Base-by-base conservation (phyloP, 2,888 invertebrate species). In the Leptodirus hochenwartii region DNA sequence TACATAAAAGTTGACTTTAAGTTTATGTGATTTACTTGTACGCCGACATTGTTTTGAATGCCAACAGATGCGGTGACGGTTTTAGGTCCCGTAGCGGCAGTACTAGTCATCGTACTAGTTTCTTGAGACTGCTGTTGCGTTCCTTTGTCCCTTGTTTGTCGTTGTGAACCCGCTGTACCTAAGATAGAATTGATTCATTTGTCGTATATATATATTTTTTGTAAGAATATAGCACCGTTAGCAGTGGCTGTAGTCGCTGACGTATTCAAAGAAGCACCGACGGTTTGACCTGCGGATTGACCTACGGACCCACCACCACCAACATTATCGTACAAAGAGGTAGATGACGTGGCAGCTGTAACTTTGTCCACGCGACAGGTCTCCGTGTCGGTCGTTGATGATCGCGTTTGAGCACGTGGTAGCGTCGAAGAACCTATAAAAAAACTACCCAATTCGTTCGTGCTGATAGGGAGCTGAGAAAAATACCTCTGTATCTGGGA, bases 291-390 rank as follows among this genome's bases (percentile, higher is more conserved):
- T 55, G 54, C 34, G 50, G 47, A n/a, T 8, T 20, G 41, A 53
- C n/a, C n/a, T n/a, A n/a, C n/a, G n/a, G n/a, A n/a, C n/a, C n/a
- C n/a, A n/a, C n/a, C n/a, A n/a, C n/a, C 51, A 43, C 51, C 52
- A 42, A 85, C 84, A 51, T 85, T 84, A 58, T 85, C 85, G 49
- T 85, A 84, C 27, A 88, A 68, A 30, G 84, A 84, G 22, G 81
- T 81, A 43, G 81, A 81, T 38, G 82, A 84, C n/a, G 84, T 80
- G 29, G 82, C 82, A 15, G 80, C 74, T 27, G 79, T 73, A 34
- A 82, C 79, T 53, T 79, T 81, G 39, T 75, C 76, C 9, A 59
- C 50, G 25, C 65, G 58, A n/a, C n/a, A n/a, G 27, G 61, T 47
- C 35, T 53, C 53, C 26, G 72, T 66, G n/a, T n/a, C n/a, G n/a